A percentile compares a stretch with the other conserved stretches of the same genome.
Evolutionary conservation across 2,888 invertebrate species (phyloP).

Genomic region (Phengaris arion): DNA sequence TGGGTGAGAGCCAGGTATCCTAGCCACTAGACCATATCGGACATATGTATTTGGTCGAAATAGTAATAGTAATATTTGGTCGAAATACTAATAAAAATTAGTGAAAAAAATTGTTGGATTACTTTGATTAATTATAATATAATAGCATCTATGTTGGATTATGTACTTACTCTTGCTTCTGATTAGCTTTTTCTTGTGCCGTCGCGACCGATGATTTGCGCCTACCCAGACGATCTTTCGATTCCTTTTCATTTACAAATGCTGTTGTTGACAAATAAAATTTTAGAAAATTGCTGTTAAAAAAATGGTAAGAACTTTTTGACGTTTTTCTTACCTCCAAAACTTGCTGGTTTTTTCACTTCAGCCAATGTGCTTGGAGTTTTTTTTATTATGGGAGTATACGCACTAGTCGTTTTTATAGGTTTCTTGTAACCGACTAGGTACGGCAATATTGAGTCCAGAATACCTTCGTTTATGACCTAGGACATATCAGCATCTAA

Average conservation of each 20-base stretch:
- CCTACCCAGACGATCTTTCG: constrained; percentile 69
- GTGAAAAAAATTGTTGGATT: too few relatives aligned
- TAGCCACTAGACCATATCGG: constrained; percentile 83
- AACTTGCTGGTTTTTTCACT: constrained; percentile 74
- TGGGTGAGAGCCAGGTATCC: constrained; percentile 85
- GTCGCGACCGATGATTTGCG: constrained; percentile 69
- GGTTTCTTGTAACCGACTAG: constrained; percentile 80
- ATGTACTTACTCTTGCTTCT: constrained; percentile 73
- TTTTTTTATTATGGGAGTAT: constrained; percentile 79
- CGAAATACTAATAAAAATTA: too few relatives aligned
- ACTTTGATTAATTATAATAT: too few relatives aligned
- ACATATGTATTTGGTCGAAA: constrained; percentile 37
- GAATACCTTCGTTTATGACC: constrained; percentile 88
- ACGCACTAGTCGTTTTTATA: constrained; percentile 72
- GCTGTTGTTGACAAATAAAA: constrained; percentile 47
- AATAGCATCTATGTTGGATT: too few relatives aligned
- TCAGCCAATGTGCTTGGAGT: constrained; percentile 54
- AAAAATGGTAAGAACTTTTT: not conserved
- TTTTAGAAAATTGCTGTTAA: not conserved
- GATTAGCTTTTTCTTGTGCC: constrained; percentile 60
- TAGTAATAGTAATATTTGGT: too few relatives aligned
- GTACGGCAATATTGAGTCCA: constrained; percentile 90
- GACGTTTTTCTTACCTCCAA: constrained; percentile 55
- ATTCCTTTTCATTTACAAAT: constrained; percentile 69
- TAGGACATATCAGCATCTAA: constrained; percentile 66